Percentiles rank a stretch among this genome's conserved stretches.
These are phyloP conservation scores for Phytoseiulus persimilis DNA, from an alignment of 2,888 invertebrate genomes.

Conservation along the genomic window DNA sequence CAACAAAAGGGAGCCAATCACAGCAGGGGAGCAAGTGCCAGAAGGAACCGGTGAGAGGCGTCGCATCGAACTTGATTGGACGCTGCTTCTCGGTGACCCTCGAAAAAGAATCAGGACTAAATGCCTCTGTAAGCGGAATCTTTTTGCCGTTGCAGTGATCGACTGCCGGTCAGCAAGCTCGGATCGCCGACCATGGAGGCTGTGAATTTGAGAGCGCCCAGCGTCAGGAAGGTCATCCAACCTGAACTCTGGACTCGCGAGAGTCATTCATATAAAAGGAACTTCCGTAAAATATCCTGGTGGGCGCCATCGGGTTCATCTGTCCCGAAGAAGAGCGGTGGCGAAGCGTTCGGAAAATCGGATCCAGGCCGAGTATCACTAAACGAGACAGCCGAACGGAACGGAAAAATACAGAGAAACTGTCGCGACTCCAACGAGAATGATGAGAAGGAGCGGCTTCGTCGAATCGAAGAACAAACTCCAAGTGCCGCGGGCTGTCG, in stretches of 20 bases:
- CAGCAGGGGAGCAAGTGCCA: too few species aligned
- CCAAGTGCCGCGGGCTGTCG: constrained; percentile 11
- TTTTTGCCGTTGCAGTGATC: too few species aligned
- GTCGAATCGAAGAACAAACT: neutral
- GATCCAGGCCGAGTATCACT: neutral
- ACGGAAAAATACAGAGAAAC: neutral
- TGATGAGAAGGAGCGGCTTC: neutral
- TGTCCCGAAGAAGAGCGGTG: too few species aligned
- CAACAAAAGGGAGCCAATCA: neutral
- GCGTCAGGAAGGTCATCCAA: too few species aligned
- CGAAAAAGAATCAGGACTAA: neutral
- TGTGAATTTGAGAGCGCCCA: too few species aligned
- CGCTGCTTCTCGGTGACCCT: neutral
- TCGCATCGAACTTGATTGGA: neutral
- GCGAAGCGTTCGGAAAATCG: too few species aligned
- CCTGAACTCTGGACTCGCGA: too few species aligned
- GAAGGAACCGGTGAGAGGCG: neutral
- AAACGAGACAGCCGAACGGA: neutral
- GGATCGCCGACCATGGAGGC: too few species aligned
- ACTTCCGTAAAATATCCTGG: too few species aligned
- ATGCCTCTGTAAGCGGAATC: neutral
- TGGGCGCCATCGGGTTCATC: too few species aligned
- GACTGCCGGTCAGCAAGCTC: too few species aligned
- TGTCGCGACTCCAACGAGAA: neutral
- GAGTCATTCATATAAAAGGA: too few species aligned